Evolutionary conservation across 2,113 vertebrate species (phyloP), one percentile per base, ranked within the genome.

Genomic region (Penelope pileata): DNA sequence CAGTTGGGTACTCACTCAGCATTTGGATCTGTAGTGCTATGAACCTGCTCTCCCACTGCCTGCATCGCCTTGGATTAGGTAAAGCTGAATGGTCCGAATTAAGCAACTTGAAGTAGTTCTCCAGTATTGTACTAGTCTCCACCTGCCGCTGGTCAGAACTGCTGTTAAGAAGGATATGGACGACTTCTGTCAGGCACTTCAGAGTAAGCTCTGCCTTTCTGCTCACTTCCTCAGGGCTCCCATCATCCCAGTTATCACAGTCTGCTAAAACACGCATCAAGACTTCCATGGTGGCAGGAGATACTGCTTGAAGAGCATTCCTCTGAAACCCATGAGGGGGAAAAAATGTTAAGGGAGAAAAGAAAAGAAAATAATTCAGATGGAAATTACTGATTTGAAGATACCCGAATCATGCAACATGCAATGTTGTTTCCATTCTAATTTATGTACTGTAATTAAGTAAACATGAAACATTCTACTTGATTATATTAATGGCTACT

Each of bases 281-380:
- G 83, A 99, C 99, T 98, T 99, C 99, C 99, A 99, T 99, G 82
- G 99, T 99, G 91, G 99, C 99, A 56, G 99, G 99, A 91, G 99
- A 99, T 92, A 99, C 99, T 93, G 99, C 99, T 76, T 99, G 98
- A 79, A 99, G 98, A 87, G 99, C 99, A 51, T 99, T 99, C 86
- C 97, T 99, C 99, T 99, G 92, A 73, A 93, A 96, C 10, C 81
- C 78, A 78, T n/a, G 8, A n/a, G n/a, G 11, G 68, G 2, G 2
- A 75, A 94, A 60, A 64, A 85, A 53, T 4, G 43, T 72, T 47
- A 56, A 56, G 27, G 53, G 53, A n/a, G n/a, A 50, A 42, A 58
- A 13, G 16, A 42, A 69, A 60, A 50, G 18, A 34, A 69, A 36
- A 59, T 22, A 21, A 58, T 19, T 82, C 50, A 19, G 27, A 45